Evolutionary conservation across 2,888 invertebrate species (phyloP).

Genomic region (Noctua pronuba): DNA sequence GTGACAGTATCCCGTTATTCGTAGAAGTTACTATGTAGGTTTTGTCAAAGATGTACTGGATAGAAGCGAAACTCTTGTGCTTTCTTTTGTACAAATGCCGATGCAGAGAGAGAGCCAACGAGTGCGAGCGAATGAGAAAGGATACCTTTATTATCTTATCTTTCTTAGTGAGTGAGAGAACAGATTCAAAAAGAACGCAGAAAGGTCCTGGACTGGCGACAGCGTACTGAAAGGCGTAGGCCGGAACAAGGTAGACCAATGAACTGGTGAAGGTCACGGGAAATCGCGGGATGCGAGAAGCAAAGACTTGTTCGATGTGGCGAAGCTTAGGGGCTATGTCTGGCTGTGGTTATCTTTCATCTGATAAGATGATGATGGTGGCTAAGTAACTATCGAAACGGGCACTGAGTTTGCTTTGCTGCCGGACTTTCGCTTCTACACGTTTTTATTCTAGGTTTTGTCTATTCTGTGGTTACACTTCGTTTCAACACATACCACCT

Average conservation of each 20-base stretch:
- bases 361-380: background rate
- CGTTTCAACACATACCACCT: constrained; percentile 44
- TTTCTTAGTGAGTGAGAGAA: too few relatives aligned
- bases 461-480: constrained; percentile 16
- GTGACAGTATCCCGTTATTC: constrained; percentile 42
- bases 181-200: background rate
- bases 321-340: background rate
- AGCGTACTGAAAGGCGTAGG: background rate
- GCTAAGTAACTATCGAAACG: background rate
- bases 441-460: constrained; percentile 4
- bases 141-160: too few relatives aligned
- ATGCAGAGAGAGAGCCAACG: background rate
- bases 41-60: constrained; percentile 9
- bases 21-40: constrained; percentile 34
- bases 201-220: background rate
- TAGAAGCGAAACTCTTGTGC: constrained; percentile 1
- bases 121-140: too few relatives aligned
- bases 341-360: background rate
- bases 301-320: background rate
- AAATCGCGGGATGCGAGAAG: background rate
- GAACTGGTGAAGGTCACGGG: background rate
- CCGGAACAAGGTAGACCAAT: background rate
- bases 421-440: background rate
- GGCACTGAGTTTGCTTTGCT: background rate
- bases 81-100: background rate